These are phyloP conservation scores for Acipenser ruthenus DNA, from an alignment of 2,797 vertebrate genomes.

Conservation along the genomic window DNA sequence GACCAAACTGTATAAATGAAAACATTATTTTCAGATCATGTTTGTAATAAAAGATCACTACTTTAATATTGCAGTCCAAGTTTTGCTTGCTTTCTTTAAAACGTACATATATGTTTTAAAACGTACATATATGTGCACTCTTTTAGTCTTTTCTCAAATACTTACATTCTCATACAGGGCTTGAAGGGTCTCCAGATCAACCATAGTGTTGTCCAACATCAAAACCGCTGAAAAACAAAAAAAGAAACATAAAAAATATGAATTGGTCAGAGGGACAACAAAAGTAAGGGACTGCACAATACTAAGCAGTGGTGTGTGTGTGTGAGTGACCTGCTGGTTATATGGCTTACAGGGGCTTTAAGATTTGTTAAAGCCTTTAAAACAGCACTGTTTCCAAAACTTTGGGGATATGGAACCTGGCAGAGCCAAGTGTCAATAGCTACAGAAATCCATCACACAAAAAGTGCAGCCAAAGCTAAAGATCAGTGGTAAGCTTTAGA, in stretches of 20 bases:
- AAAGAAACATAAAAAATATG: conserved; percentile 19
- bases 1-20: too few relatives aligned
- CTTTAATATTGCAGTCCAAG: too few relatives aligned
- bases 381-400: conserved; percentile 15
- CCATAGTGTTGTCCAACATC: conserved; percentile 91
- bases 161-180: conserved; percentile 96
- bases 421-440: conserved; percentile 27
- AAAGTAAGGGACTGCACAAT: conserved; percentile 29
- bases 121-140: conserved; percentile 18
- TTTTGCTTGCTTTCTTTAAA: conserved; percentile 3
- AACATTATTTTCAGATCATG: too few relatives aligned
- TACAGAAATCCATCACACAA: conserved; percentile 34
- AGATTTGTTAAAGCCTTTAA: conserved; percentile 22
- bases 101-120: conserved; percentile 6
- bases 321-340: conserved; percentile 24
- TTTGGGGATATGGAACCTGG: conserved; percentile 18
- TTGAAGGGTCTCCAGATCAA: conserved; percentile 93
- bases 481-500: conserved; percentile 36
- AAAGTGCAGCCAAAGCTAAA: conserved; percentile 30
- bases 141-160: conserved; percentile 44
- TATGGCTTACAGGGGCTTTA: conserved; percentile 25
- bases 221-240: conserved; percentile 68
- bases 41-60: too few relatives aligned
- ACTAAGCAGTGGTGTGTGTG: conserved; percentile 19
- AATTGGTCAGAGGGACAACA: background rate